Percentiles rank a stretch among this genome's conserved stretches.
phyloP scores from a whole-genome alignment of 2,797 vertebrate genomes.

The Onychomys torridus region DNA sequence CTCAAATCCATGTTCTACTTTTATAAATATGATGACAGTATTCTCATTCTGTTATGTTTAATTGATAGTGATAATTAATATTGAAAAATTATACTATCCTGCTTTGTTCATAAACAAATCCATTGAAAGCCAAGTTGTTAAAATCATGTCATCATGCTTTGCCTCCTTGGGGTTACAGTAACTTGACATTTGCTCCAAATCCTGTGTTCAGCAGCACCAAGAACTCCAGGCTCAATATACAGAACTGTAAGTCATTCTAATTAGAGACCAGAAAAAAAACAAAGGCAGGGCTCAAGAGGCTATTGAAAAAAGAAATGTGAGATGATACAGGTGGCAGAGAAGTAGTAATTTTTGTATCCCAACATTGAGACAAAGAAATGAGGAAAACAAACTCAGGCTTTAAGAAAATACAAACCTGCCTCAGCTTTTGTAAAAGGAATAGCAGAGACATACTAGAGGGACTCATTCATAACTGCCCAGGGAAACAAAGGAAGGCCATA shows the following conservation, averaged over 20 bases:
- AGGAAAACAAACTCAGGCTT: neutral
- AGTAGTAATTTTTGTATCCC: neutral
- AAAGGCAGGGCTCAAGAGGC: neutral
- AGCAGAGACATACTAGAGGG: neutral
- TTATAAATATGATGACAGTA: constrained; percentile 17
- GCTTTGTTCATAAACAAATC: constrained; percentile 51
- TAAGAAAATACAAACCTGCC: neutral
- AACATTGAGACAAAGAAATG: neutral
- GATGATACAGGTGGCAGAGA: neutral
- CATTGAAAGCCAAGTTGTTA: constrained; percentile 6
- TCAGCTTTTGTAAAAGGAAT: neutral
- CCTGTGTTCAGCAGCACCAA: neutral
- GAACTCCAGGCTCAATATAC: constrained; percentile 21
- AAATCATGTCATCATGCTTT: constrained; percentile 16
- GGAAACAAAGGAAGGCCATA: neutral
- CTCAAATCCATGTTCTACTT: constrained; percentile 39
- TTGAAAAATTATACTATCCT: neutral
- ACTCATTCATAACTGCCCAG: neutral
- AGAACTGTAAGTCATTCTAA: constrained; percentile 11
- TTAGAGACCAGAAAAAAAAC: neutral
- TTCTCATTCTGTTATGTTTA: constrained; percentile 49
- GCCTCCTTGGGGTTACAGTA: neutral
- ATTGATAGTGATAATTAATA: constrained; percentile 55
- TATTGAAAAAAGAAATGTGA: neutral
- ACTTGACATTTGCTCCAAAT: constrained; percentile 23